phyloP scores from a whole-genome alignment of 2,797 vertebrate genomes.

The Molossus alvarezi region DNA sequence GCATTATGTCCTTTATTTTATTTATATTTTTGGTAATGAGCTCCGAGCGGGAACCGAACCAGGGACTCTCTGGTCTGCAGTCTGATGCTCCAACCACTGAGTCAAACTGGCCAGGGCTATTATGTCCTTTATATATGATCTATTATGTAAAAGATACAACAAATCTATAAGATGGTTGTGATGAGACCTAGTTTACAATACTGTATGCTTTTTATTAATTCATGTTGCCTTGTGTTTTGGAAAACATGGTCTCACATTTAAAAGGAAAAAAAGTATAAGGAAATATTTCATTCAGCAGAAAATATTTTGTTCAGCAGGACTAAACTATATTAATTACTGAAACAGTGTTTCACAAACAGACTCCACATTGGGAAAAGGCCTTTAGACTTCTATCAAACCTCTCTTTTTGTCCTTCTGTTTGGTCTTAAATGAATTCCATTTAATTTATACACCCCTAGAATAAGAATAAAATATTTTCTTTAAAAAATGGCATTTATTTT shows the following conservation, averaged over 20 bases:
- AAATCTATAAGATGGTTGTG: no score
- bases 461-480: constrained; percentile 81
- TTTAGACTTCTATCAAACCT: constrained; percentile 80
- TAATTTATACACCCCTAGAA: constrained; percentile 82
- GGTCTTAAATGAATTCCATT: constrained; percentile 84
- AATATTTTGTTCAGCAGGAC: constrained; percentile 75
- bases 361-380: constrained; percentile 83
- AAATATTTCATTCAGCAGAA: constrained; percentile 79
- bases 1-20: no score
- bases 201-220: neutral
- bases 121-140: neutral
- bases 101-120: no score
- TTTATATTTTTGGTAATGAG: no score
- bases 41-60: no score
- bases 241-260: constrained; percentile 67
- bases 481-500: constrained; percentile 84
- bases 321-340: constrained; percentile 87
- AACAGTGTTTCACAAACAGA: constrained; percentile 85
- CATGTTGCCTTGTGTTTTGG: neutral
- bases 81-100: no score
- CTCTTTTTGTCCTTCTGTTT: constrained; percentile 81
- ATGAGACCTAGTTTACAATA: constrained; percentile 5
- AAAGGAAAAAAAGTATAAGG: constrained; percentile 66
- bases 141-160: constrained; percentile 17
- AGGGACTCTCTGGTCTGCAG: no score